A percentile compares a stretch with the other conserved stretches of the same genome.
These are phyloP conservation scores for Micropoecilia bifurca DNA, from an alignment of 2,797 vertebrate species.

Conservation along the genomic window DNA sequence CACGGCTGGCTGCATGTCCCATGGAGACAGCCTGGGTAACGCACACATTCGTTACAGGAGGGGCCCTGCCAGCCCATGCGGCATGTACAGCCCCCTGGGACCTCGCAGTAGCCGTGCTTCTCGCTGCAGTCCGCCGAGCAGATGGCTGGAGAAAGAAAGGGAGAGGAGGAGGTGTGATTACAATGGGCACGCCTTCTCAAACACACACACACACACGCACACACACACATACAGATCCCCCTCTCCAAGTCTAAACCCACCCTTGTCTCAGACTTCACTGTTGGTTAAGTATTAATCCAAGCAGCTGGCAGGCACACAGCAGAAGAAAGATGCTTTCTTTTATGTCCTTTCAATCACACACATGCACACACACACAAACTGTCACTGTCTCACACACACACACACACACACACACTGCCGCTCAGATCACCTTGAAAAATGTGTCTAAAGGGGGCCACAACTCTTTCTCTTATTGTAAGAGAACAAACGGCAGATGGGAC, in stretches of 20 bases:
- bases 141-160: constrained; percentile 67
- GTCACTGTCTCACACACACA: constrained; percentile 14
- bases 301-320: constrained; percentile 82
- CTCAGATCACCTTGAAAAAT: constrained; percentile 67
- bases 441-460: constrained; percentile 40
- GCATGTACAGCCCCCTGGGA: constrained; percentile 84
- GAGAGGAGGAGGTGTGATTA: constrained; percentile 69
- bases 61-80: constrained; percentile 90
- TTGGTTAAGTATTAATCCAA: constrained; percentile 82
- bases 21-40: constrained; percentile 86
- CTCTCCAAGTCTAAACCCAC: constrained; percentile 67
- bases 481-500: constrained; percentile 75
- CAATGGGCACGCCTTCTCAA: constrained; percentile 67
- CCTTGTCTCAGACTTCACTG: constrained; percentile 75
- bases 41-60: constrained; percentile 85
- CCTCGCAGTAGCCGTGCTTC: constrained; percentile 88
- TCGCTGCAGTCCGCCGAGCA: constrained; percentile 88
- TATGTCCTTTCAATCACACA: constrained; percentile 45
- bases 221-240: constrained; percentile 44
- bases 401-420: not conserved
- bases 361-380: constrained; percentile 28
- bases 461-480: constrained; percentile 68
- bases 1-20: constrained; percentile 87
- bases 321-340: constrained; percentile 72
- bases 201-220: constrained; percentile 52